Base-by-base conservation (phyloP, 2,888 invertebrate genomes). In the Drosophila bunnanda region DNA sequence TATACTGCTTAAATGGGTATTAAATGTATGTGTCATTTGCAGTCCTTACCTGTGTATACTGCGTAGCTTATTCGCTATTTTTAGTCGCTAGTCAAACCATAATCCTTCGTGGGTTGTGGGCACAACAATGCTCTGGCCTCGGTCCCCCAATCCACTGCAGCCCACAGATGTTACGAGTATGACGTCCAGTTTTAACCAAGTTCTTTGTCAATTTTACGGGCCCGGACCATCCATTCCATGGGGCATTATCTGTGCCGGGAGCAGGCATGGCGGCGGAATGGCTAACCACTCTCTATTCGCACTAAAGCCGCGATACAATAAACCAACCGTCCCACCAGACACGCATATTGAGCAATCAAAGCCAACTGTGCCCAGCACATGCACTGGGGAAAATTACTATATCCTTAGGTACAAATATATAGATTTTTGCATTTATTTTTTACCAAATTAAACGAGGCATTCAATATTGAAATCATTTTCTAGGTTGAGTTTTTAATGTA, bases 331-430 rank as follows among this genome's bases (percentile, higher is more conserved):
- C 48, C 72, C 72, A 72, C 72, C 62, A 57, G 69, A 62, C 69
- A 75, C 75, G 56, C 82, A 82, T 80, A 88, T 83, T 83, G 86
- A 81, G 88, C 88, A 85, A 88, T 85, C 85, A 85, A 88, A 83
- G 78, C 88, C 83, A 85, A 88, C 86, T 88, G 85, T 73, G 86
- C 65, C 77, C 81, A 50, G 41, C 22, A 46, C 6, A 9, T 38
- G 28, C 64, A 61, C 48, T 50, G 48, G 39, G 4, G 34, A 25
- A 28, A 57, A 30, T 32, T 0, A 12, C 9, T 10, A 25, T 25
- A 4, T 22, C 8, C 38, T n/a, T 3, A 0, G 3, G 38, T 4
- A 25, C 25, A 7, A 2, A 13, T 4, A 22, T 1, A 20, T 5
- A 0, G 2, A 25, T 15, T 3, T 43, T 4, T 43, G 7, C 9